Evolutionary conservation across 2,888 invertebrate species (phyloP), one percentile per base, ranked within the genome.

Genomic region (Odontomyia ornata): DNA sequence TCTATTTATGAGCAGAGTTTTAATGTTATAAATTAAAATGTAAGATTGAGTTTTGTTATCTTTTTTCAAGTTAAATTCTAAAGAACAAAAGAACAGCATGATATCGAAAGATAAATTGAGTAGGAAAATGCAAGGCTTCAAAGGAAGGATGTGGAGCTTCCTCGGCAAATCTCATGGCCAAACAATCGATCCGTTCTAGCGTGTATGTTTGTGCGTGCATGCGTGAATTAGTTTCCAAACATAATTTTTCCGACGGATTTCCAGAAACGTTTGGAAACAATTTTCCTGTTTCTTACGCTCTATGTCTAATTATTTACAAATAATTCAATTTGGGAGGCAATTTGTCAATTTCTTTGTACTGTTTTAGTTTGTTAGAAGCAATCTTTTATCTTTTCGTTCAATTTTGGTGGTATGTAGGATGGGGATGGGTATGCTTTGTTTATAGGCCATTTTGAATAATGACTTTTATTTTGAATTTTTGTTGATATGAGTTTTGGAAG

Each of bases 281-380:
- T 52, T 52, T 69, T 65, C 65, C 69, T 46, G 47, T 25, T 46
- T 69, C 47, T 4, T 30, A 46, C 15, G 9, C 36, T 69, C 43
- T 43, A 43, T 43, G 69, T 69, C 69, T 69, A 69, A 69, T 69
- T 69, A 69, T 69, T 69, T 69, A 69, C 69, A 69, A 69, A 69
- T 47, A 69, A 47, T 47, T 47, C 69, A 47, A 43, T 47, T 47
- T 43, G 69, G 69, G 3, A 69, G 69, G 46, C 30, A 69, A 69
- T 69, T 69, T 69, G 69, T 69, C 69, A 69, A 69, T 65, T 36
- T 36, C n/a, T 36, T 30, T 65, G 65, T 30, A 18, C 18, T 13
- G 21, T 64, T n/a, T 64, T 64, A 64, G n/a, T 65, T 18, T 1
- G 13, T 57, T 36, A 9, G 36, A 36, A 52, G 15, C 52, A 4